Percentiles rank a stretch among this genome's conserved stretches.
phyloP scores from a whole-genome alignment of 2,113 vertebrate species.

The Dicentrarchus labrax region DNA sequence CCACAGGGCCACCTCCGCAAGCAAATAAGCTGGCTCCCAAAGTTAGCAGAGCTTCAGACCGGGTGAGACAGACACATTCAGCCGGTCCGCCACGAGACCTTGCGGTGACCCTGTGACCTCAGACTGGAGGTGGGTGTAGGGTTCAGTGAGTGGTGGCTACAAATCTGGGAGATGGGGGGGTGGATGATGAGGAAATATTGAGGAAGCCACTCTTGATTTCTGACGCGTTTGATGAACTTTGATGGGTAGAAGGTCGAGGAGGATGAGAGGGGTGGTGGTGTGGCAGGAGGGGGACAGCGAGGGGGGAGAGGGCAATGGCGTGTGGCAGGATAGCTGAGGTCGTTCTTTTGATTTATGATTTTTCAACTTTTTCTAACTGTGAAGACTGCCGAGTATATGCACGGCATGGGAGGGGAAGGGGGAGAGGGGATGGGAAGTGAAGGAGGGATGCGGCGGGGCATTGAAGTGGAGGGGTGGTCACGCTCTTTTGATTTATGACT shows the following conservation, averaged over 20 bases:
- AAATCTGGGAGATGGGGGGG: constrained; percentile 43
- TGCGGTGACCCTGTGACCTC: constrained; percentile 59
- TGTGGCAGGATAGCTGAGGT: constrained; percentile 77
- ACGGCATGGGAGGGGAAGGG: constrained; percentile 33
- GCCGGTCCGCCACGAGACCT: constrained; percentile 56
- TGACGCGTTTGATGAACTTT: constrained; percentile 81
- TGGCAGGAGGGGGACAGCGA: constrained; percentile 38
- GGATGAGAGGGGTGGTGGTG: constrained; percentile 66
- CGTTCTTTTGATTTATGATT: constrained; percentile 77
- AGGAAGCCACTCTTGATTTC: constrained; percentile 82
- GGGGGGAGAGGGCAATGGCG: constrained; percentile 54
- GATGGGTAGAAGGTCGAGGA: constrained; percentile 74
- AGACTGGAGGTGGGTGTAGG: constrained; percentile 8
- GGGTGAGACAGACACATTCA: constrained; percentile 67
- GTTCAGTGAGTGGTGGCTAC: constrained; percentile 42
- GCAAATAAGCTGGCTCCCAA: constrained; percentile 53
- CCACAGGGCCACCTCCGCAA: constrained; percentile 63
- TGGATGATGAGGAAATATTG: constrained; percentile 75
- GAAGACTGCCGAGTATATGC: constrained; percentile 41
- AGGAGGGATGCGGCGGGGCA: constrained; percentile 54
- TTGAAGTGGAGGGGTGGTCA: constrained; percentile 61
- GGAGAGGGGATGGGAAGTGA: constrained; percentile 24
- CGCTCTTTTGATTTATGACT: constrained; percentile 74
- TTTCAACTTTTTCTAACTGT: constrained; percentile 68
- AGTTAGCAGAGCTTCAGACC: constrained; percentile 56